These are phyloP conservation scores for Xyrauchen texanus DNA, from an alignment of 2,113 vertebrate species.

Conservation along the genomic window DNA sequence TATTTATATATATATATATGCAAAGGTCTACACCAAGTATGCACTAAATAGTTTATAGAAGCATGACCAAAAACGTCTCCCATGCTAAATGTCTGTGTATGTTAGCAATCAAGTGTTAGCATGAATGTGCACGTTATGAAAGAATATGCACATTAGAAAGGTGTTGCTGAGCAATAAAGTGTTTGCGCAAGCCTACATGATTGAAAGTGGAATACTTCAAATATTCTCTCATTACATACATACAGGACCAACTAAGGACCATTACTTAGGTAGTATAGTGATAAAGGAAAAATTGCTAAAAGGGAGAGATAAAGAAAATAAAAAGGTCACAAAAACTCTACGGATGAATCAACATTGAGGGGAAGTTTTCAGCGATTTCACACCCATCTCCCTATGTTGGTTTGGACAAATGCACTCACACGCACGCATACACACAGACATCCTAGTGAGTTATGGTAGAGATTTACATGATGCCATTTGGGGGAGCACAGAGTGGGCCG, in stretches of 20 bases:
- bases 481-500: slow-evolving; percentile 92
- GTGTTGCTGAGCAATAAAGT: slow-evolving; percentile 64
- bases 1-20: slow-evolving; percentile 88
- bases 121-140: slow-evolving; percentile 57
- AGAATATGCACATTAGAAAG: slow-evolving; percentile 51
- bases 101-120: slow-evolving; percentile 70
- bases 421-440: too few relatives aligned
- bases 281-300: slow-evolving; percentile 19
- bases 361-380: slow-evolving; percentile 37
- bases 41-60: slow-evolving; percentile 99
- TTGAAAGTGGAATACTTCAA: slow-evolving; percentile 56
- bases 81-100: slow-evolving; percentile 90
- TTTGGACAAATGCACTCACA: background rate
- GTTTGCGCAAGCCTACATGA: slow-evolving; percentile 53
- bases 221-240: slow-evolving; percentile 50
- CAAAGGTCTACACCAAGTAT: slow-evolving; percentile 99
- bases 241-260: slow-evolving; percentile 46
- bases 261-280: slow-evolving; percentile 44
- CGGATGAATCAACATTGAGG: slow-evolving; percentile 35
- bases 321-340: slow-evolving; percentile 41
- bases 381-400: slow-evolving; percentile 15
- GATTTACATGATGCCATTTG: slow-evolving; percentile 92
- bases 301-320: slow-evolving; percentile 34
- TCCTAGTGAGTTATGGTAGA: slow-evolving; percentile 15
- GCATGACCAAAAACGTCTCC: slow-evolving; percentile 97